A percentile compares a stretch with the other conserved stretches of the same genome.
These are phyloP conservation scores for Branchinecta sandiegonensis DNA, from an alignment of 2,888 invertebrate genomes.

Conservation along the genomic window DNA sequence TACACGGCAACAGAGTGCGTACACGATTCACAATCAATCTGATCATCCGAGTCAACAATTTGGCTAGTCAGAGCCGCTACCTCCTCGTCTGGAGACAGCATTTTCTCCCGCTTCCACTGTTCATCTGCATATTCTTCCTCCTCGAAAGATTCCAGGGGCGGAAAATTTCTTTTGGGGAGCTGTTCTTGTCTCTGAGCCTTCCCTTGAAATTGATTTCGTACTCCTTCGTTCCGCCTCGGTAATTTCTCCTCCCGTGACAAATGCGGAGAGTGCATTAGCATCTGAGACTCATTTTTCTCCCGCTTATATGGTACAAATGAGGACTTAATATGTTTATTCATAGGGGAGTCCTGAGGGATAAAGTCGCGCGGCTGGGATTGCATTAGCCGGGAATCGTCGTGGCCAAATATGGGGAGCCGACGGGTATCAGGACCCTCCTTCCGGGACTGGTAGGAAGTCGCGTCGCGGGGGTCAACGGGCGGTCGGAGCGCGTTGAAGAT, in stretches of 20 bases:
- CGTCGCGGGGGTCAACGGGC: neutral
- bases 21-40: conserved; percentile 12
- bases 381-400: conserved; percentile 9
- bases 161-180: conserved; percentile 8
- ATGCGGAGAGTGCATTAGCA: neutral
- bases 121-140: conserved; percentile 10
- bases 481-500: neutral
- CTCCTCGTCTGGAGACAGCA: conserved; percentile 23
- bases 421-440: neutral
- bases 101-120: conserved; percentile 10
- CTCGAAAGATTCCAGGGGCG: neutral
- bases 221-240: neutral
- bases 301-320: conserved; percentile 5
- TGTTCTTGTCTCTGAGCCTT: conserved; percentile 1
- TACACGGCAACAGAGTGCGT: conserved; percentile 1
- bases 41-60: conserved; percentile 18
- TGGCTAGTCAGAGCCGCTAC: conserved; percentile 23
- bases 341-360: neutral
- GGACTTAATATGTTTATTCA: conserved; percentile 8
- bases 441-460: neutral
- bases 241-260: neutral
- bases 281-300: conserved; percentile 13
- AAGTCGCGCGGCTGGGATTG: neutral
- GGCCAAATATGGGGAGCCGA: neutral
- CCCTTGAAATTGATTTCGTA: neutral